A percentile compares a stretch with the other conserved stretches of the same genome.
phyloP scores from a whole-genome alignment of 2,888 invertebrate species.

The Mythimna pallens region DNA sequence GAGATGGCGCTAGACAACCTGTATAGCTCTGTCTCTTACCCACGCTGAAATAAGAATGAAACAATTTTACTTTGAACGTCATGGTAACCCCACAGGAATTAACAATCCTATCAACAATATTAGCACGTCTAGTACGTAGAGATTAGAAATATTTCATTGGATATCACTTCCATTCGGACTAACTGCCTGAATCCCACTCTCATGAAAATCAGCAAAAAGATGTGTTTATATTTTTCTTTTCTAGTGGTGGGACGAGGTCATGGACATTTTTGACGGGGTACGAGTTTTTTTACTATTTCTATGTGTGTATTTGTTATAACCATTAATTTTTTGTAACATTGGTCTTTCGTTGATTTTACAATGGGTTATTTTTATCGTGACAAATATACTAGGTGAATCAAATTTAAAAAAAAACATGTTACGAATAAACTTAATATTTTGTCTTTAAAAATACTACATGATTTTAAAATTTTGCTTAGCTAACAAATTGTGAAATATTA shows the following conservation, averaged over 20 bases:
- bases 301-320: conserved; percentile 83
- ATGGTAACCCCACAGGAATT: too few species aligned
- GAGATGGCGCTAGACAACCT: too few species aligned
- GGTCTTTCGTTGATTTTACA: conserved; percentile 14
- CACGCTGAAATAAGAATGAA: too few species aligned
- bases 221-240: conserved; percentile 91
- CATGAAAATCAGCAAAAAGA: conserved; percentile 75
- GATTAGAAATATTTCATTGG: neutral
- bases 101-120: neutral
- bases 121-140: conserved; percentile 20
- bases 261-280: conserved; percentile 99
- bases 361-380: neutral
- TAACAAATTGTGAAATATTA: conserved; percentile 35
- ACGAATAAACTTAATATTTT: conserved; percentile 10
- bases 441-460: neutral
- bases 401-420: neutral
- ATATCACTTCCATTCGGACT: conserved; percentile 31
- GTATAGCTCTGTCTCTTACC: too few species aligned
- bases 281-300: conserved; percentile 88
- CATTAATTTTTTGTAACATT: conserved; percentile 58
- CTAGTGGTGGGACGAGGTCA: conserved; percentile 99
- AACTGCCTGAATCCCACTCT: conserved; percentile 56
- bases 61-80: too few species aligned
- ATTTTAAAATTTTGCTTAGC: conserved; percentile 23
- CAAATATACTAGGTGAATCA: neutral